Conservation (phyloP, 2,888 invertebrate species). For the Xylota sylvarum region DNA sequence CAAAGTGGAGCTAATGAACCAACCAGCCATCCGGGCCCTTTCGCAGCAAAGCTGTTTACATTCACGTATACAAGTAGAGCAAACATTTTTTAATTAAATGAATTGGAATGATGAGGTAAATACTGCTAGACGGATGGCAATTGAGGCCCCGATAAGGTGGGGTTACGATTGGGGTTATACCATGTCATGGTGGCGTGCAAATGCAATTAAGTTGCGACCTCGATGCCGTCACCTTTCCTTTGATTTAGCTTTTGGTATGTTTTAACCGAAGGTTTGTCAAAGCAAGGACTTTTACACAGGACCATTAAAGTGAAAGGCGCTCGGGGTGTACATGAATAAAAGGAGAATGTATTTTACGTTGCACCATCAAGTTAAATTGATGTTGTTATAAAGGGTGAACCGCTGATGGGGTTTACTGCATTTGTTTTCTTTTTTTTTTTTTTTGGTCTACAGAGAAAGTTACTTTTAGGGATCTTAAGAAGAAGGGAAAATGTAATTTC, state of each 20-base stretch:
- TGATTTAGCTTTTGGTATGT: constrained; percentile 63
- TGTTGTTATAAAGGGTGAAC: constrained; percentile 41
- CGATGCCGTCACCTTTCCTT: constrained; percentile 68
- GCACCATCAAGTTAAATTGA: constrained; percentile 49
- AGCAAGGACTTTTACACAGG: constrained; percentile 10
- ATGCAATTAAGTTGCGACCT: constrained; percentile 72
- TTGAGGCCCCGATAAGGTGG: constrained; percentile 50
- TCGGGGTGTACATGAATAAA: constrained; percentile 18
- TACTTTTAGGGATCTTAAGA: not conserved
- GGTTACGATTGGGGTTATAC: constrained; percentile 29
- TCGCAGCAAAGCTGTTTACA: constrained; percentile 58
- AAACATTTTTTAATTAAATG: constrained; percentile 76
- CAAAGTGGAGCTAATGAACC: constrained; percentile 61
- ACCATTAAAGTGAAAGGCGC: constrained; percentile 29
- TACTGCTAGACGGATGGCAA: constrained; percentile 64
- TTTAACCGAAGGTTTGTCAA: constrained; percentile 47
- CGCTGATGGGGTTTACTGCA: constrained; percentile 17
- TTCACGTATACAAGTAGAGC: constrained; percentile 68
- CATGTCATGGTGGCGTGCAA: constrained; percentile 64
- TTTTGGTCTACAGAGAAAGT: not conserved
- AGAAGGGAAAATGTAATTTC: not conserved
- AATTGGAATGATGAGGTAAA: constrained; percentile 75
- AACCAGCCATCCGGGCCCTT: constrained; percentile 41
- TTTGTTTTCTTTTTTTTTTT: constrained; percentile 14
- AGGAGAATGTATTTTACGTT: constrained; percentile 54